Base-by-base conservation (phyloP, 2,888 invertebrate species). In the Mythimna impura region DNA sequence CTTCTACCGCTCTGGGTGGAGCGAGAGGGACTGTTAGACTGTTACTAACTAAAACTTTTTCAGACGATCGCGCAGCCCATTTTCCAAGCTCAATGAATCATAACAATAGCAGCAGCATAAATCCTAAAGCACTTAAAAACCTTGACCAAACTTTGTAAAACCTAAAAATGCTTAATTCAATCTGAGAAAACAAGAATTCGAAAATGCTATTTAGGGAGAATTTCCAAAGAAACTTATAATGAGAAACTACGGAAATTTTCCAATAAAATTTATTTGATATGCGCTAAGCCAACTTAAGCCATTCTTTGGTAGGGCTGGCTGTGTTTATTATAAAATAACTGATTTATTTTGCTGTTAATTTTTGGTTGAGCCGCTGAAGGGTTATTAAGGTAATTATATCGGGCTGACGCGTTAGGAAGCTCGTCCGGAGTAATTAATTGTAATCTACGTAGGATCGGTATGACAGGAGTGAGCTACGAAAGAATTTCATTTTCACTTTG, bases 381-480 rank as follows among this genome's bases (percentile, higher is more conserved):
- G 73, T 83, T 73, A 80, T 82, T 72, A 78, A 47, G 66, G 78
- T 84, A 86, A 86, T 85, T 80, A 82, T 73, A 75, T 76, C 63
- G 66, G 66, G 67, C 71, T 73, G 77, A 77, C 68, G 85, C 78
- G 80, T 77, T 77, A 64, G 63, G 72, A 80, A 71, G 58, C 77
- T 82, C 22, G 47, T 78, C 54, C 36, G 47, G 76, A 68, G 68
- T 78, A 79, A 87, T 87, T 87, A 85, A 85, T 85, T 80, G 81
- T 86, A 78, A 86, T 87, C 81, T 71, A 36, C 55, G 65, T 58
- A 62, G 66, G 82, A 70, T 66, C 17, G 66, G 34, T 47, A 10
- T 55, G 70, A 61, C 66, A 66, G 36, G 50, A 68, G 40, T 4
- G 67, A 43, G 50, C 8, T 36, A 55, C 34, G 64, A 73, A 79